These are phyloP conservation scores for Phylloscopus trochiloides DNA, from an alignment of 2,113 vertebrate species.

Conservation along the genomic window DNA sequence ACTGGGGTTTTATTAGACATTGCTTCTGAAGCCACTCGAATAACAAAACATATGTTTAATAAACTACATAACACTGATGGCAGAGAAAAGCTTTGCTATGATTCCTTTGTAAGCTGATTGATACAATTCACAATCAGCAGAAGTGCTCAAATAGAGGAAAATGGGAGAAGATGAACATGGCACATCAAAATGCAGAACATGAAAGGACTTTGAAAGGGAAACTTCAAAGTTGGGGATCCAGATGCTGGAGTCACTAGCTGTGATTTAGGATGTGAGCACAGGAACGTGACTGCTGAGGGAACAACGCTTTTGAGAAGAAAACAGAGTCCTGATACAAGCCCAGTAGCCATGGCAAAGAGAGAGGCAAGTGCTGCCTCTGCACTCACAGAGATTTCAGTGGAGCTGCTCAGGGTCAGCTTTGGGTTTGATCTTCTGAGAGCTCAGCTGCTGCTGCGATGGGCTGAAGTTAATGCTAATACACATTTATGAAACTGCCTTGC, in stretches of 20 bases:
- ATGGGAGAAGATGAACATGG: rapidly evolving
- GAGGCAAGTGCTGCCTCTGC: rapidly evolving
- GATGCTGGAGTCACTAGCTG: neutral
- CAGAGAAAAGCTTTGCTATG: neutral
- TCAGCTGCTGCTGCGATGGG: neutral
- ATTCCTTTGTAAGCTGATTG: neutral
- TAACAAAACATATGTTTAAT: neutral
- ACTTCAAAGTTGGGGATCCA: slow-evolving; percentile 15
- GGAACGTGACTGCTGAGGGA: neutral
- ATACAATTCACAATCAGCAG: neutral
- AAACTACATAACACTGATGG: neutral
- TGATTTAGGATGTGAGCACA: neutral
- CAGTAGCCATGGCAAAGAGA: rapidly evolving
- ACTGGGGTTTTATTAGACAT: neutral
- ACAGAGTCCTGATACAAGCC: neutral
- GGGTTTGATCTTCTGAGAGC: neutral
- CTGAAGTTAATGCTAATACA: neutral
- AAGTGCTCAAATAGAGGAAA: neutral
- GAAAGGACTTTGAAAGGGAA: slow-evolving; percentile 6
- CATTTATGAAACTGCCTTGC: neutral
- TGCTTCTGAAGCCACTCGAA: neutral
- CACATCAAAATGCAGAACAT: slow-evolving; percentile 2
- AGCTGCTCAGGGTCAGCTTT: neutral
- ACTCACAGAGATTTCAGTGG: neutral
- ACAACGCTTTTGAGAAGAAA: neutral